Evolutionary conservation across 2,113 vertebrate species (phyloP), one percentile per base, ranked within the genome.

Genomic region (Maccullochella peelii): DNA sequence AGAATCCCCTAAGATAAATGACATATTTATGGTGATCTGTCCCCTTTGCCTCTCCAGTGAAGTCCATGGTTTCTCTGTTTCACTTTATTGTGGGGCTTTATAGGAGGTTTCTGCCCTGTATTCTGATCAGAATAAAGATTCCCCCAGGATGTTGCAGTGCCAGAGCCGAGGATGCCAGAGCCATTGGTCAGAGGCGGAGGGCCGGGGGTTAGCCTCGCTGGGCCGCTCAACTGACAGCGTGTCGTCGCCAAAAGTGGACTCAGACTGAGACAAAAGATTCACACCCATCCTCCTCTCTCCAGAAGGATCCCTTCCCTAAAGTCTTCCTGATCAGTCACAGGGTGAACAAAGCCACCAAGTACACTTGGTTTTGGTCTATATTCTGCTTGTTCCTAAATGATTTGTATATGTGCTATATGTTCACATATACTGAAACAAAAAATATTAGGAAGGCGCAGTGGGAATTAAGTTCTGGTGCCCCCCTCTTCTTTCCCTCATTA

Each of bases 151-250:
- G 6, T 67, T 54, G 5, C 77, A 27, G 83, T 94, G 89, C 89
- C 90, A 92, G 69, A 93, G 91, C 55, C 18, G 76, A 83, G 89
- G 86, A 94, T 93, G 92, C 93, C 93, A 90, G 84, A 92, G 84
- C 78, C 86, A 92, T 94, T 93, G 93, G 92, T 93, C 91, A 95
- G 90, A 92, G 92, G 83, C 25, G 71, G 82, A 89, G 86, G 80
- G 76, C 79, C 47, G 54, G 71, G 77, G 79, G 86, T 93, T 71
- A 76, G 79, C 86, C 88, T 93, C 77, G 49, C 86, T 57, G 77
- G 88, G 87, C 89, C 79, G 88, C 87, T 92, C 86, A 89, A 82
- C 88, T 89, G 91, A 91, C 84, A 90, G 86, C 27, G 2, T 52
- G 83, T 80, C 54, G 65, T 84, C 82, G 88, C 93, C 85, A 90